Evolutionary conservation across 1,140 invertebrate species (phyloP), one percentile per base, ranked within the genome.

Genomic region (Sipha flava): DNA sequence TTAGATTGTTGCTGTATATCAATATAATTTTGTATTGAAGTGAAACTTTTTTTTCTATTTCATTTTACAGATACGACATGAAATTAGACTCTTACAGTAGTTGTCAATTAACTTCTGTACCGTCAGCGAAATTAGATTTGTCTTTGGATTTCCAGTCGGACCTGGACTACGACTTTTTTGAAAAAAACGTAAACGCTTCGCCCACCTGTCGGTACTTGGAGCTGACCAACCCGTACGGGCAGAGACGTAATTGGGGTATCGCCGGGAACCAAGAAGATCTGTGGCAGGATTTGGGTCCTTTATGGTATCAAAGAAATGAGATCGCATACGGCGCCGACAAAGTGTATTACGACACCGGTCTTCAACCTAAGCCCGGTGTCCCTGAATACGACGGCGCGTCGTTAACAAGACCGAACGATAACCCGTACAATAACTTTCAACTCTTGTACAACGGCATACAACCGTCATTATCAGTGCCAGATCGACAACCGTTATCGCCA

Each of bases 151-250:
- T 92, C 52, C 85, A 88, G 12, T 85, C 88, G 18, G 92, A 94
- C 84, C 88, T 89, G 18, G 89, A 91, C 45, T 93, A 90, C 81
- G 92, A 94, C 84, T 93, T 92, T 82, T 94, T 92, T 83, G 91
- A 93, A 81, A 86, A 89, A 23, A 91, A 93, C 59, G 57, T 80
- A 6, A 83, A 83, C 72, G 82, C 81, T 9, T 82, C 82, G 5
- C 80, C 82, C 7, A 73, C 66, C 12, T 84, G 83, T 73, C 72
- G 75, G 23, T 80, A 80, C 3, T 26, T 59, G 29, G 49, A 70
- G 1, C 40, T 52, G 1, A 1, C 26, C 29, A 23, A 4, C 10
- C 43, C 43, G 5, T 80, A 80, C 45, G 80, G 80, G 0, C 62
- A 49, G 1, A 37, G 34, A 10, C 77, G 59, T 7, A 37, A 43